A percentile compares a stretch with the other conserved stretches of the same genome.
Evolutionary conservation across 2,113 vertebrate species (phyloP).

Genomic region (Hydrochoerus hydrochaeris): DNA sequence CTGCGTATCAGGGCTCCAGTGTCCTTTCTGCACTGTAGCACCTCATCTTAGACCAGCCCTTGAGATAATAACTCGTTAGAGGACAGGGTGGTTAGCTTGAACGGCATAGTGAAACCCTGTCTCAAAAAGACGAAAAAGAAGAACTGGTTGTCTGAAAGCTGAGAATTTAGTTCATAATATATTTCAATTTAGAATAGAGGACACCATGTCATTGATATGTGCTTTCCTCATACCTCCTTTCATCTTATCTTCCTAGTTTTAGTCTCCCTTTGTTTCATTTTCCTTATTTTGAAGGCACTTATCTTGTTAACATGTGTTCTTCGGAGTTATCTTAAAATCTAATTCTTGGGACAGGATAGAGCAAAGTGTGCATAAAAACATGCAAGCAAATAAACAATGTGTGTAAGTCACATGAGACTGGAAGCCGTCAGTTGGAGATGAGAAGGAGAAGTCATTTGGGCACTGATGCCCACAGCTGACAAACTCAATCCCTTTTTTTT

Average conservation of each 20-base stretch:
- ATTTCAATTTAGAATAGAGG: not conserved
- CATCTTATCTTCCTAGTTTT: not conserved
- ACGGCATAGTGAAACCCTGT: not conserved
- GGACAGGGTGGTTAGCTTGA: not conserved
- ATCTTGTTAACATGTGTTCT: not conserved
- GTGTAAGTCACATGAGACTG: not conserved
- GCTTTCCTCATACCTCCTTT: not conserved
- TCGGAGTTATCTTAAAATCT: not conserved
- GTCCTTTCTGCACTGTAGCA: not conserved
- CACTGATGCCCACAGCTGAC: not conserved
- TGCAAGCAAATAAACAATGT: not conserved
- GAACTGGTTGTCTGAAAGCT: not conserved
- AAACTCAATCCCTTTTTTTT: constrained; percentile 29
- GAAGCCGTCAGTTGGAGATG: not conserved
- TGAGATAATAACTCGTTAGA: not conserved
- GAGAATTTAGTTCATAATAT: not conserved
- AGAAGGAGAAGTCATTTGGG: not conserved
- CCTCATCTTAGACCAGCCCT: not conserved
- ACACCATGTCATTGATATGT: not conserved
- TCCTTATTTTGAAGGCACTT: not conserved
- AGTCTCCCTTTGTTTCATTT: not conserved
- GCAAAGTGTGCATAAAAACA: not conserved
- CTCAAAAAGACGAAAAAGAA: not conserved
- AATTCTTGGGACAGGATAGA: not conserved
- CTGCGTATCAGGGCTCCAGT: not conserved